Conservation (phyloP, 1,140 invertebrate species). For the Listronotus bonariensis region DNA sequence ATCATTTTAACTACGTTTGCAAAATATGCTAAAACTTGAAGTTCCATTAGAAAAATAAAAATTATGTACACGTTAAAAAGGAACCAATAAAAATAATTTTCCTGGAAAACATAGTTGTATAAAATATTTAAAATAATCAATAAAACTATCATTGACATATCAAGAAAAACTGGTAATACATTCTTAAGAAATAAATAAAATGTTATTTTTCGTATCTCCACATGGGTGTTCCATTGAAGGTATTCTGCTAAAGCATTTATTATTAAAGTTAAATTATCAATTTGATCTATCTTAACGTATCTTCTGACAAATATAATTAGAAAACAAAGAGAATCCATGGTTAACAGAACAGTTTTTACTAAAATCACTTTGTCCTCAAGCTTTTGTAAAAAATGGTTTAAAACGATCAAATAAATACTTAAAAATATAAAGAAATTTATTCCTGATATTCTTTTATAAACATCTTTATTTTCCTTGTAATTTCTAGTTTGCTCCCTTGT, state of each 20-base stretch:
- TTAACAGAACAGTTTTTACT: background rate
- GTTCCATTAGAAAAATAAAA: slow-evolving; percentile 10
- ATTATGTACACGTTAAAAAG: background rate
- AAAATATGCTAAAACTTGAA: background rate
- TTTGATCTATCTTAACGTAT: no score
- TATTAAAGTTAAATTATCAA: no score
- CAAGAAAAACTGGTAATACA: no score
- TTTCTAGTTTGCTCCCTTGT: background rate
- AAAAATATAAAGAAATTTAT: background rate
- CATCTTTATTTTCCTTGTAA: background rate
- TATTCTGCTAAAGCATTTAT: no score
- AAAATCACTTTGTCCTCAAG: background rate
- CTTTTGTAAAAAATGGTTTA: background rate
- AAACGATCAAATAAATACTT: slow-evolving; percentile 1
- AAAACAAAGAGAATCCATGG: background rate
- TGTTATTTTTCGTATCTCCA: no score
- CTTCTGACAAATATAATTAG: background rate
- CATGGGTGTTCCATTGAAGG: no score
- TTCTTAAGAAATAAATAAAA: no score
- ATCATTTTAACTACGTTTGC: background rate
- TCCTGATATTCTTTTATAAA: background rate
- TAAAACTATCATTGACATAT: background rate
- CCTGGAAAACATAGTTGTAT: background rate
- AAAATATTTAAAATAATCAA: background rate
- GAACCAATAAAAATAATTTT: background rate